Evolutionary conservation across 2,797 vertebrate genomes (phyloP), one percentile per base, ranked within the genome.

Genomic region (Clamator glandarius): DNA sequence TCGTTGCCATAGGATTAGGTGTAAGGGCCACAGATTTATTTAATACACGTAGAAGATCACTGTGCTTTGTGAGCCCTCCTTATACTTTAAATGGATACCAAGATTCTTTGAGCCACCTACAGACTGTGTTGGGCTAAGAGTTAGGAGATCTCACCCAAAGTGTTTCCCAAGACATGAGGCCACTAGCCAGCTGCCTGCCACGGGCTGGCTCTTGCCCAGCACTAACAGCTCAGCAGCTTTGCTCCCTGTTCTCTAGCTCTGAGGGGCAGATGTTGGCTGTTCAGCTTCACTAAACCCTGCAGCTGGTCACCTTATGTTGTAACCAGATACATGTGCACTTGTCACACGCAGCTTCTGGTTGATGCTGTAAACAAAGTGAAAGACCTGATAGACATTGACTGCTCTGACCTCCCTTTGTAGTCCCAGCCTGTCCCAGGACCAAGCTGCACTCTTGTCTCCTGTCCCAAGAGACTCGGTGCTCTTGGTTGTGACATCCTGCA

Each of bases 181-280:
- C n/a, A 33, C 25, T 18, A 29, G 0, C 16, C 62, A 88, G 79
- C 92, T 92, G 89, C 42, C 15, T 89, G 91, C 92, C 67, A 15
- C 2, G 5, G 78, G 62, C 85, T 95, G 94, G 76, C 76, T 86
- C n/a, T 54, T 3, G 31, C 76, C 91, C 85, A 81, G 39, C 54
- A 4, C 5, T 7, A 24, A 50, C 36, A 69, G 55, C 84, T 92
- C 17, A 78, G 76, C 82, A 92, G 89, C 73, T 64, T 93, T 69
- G 46, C 86, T 94, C 62, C 33, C 35, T 4, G 4, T 48, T 74
- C 39, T 61, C 69, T 66, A 7, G 10, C 61, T 41, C 42, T 15
- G 39, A 88, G 73, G 58, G 85, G 83, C 94, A 96, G 94, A 94
- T 94, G 87, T 92, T 93, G 87, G 48, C 84, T 11, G 12, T 84